Evolutionary conservation across 2,888 invertebrate species (phyloP), one percentile per base, ranked within the genome.

Genomic region (Coleophora flavipennella): DNA sequence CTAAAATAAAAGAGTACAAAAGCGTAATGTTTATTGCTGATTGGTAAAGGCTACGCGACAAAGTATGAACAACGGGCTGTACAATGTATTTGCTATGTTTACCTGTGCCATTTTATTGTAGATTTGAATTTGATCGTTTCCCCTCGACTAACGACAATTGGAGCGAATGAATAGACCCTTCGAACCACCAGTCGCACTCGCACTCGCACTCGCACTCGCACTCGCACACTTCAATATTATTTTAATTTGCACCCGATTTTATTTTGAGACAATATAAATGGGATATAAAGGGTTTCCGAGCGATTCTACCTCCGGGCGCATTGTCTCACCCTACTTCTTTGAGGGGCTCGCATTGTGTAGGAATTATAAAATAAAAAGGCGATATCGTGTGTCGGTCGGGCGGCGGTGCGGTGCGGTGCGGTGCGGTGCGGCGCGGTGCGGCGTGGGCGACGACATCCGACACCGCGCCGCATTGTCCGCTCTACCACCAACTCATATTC

Each of bases 241-340:
- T 81, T 75, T 77, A 83, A 83, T 84, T 84, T 80, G 83, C 83
- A 83, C 84, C 84, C 83, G 83, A 81, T 79, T 77, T 81, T 73
- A 76, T 79, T 73, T 74, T 78, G 80, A 83, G 80, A 83, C 81
- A 83, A 84, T 83, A 74, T 79, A 72, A 78, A 72, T 74, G 67
- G 62, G 59, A 71, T 70, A 76, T 79, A 84, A 83, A 83, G 79
- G 80, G 78, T 78, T 81, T 80, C 75, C 73, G 71, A 79, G 73
- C 75, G 62, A 66, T 68, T 70, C 62, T 73, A 80, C 81, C 84
- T 81, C 83, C 83, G 84, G 84, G 83, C 72, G 79, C 62, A 84
- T 84, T 84, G 83, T 84, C 77, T 81, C 78, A 78, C 64, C 83
- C 83, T 81, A 79, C 74, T 66, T 79, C 75, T 72, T 77, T 71